Evolutionary conservation across 2,797 vertebrate genomes (phyloP).

Genomic region (Sardinella longiceps): DNA sequence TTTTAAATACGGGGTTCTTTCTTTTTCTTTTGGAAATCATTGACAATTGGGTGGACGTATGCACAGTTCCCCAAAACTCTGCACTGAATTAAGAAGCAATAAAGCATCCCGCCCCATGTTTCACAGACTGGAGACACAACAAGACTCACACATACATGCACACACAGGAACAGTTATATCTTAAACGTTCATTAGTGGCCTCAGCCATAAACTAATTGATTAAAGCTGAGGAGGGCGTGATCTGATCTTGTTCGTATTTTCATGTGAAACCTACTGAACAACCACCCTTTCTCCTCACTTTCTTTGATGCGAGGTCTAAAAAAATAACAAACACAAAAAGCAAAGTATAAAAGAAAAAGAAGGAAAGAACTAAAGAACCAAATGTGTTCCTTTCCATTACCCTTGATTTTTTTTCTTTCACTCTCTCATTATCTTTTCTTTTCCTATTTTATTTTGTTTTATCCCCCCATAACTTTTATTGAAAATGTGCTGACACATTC

Average conservation of each 20-base stretch:
- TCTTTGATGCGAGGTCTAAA: not conserved
- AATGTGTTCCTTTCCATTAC: slow-evolving; percentile 74
- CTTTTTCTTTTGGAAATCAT: slow-evolving; percentile 74
- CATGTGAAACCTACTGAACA: slow-evolving; percentile 2
- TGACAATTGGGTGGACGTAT: slow-evolving; percentile 87
- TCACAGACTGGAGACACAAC: slow-evolving; percentile 59
- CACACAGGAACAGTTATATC: not conserved
- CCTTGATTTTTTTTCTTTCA: slow-evolving; percentile 59
- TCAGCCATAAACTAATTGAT: not conserved
- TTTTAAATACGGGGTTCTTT: slow-evolving; percentile 57
- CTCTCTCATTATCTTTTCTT: slow-evolving; percentile 68
- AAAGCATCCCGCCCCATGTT: slow-evolving; percentile 71
- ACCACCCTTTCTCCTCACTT: not conserved
- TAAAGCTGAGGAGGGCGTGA: not conserved
- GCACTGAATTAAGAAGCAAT: slow-evolving; percentile 99
- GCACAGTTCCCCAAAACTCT: slow-evolving; percentile 87
- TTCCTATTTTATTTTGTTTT: slow-evolving; percentile 69
- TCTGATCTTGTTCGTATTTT: not conserved
- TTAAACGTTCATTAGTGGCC: not conserved
- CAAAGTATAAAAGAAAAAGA: slow-evolving; percentile 71
- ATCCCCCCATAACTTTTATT: slow-evolving; percentile 69
- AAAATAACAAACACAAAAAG: slow-evolving; percentile 34
- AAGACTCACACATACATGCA: slow-evolving; percentile 21
- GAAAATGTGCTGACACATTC: slow-evolving; percentile 78
- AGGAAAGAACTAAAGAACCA: slow-evolving; percentile 74